These are phyloP conservation scores for Panagrolaimus sp. DNA, from an alignment of 1,140 invertebrate species.

Conservation along the genomic window DNA sequence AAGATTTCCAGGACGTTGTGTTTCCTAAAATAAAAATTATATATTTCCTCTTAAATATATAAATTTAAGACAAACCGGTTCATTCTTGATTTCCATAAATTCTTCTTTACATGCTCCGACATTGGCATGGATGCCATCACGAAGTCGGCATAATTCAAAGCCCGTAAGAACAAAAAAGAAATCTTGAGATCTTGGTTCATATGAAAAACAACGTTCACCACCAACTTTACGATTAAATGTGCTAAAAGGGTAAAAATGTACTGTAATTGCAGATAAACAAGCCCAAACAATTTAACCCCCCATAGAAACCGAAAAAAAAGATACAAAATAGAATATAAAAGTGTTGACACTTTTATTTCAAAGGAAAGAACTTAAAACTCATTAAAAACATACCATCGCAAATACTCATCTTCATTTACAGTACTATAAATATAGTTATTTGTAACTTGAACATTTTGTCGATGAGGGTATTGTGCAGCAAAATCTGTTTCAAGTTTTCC, in stretches of 20 bases:
- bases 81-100: not conserved
- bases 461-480: not conserved
- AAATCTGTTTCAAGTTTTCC: not conserved
- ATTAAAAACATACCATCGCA: too few relatives aligned
- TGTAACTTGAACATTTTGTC: slow-evolving; percentile 2
- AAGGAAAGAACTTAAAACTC: too few relatives aligned
- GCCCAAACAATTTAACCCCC: too few relatives aligned
- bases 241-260: slow-evolving; percentile 5
- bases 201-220: not conserved
- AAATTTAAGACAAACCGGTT: slow-evolving; percentile 8
- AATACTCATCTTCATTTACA: not conserved
- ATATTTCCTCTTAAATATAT: not conserved
- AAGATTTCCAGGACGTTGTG: not conserved
- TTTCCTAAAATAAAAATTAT: not conserved
- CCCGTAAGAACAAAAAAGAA: slow-evolving; percentile 4
- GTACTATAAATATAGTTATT: not conserved
- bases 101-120: not conserved
- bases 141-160: not conserved
- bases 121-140: not conserved
- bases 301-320: too few relatives aligned
- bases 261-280: too few relatives aligned
- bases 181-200: not conserved
- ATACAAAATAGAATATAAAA: too few relatives aligned
- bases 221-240: not conserved
- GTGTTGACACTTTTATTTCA: too few relatives aligned